Conservation (phyloP, 2,888 invertebrate genomes). For the Liodrosophila aerea region DNA sequence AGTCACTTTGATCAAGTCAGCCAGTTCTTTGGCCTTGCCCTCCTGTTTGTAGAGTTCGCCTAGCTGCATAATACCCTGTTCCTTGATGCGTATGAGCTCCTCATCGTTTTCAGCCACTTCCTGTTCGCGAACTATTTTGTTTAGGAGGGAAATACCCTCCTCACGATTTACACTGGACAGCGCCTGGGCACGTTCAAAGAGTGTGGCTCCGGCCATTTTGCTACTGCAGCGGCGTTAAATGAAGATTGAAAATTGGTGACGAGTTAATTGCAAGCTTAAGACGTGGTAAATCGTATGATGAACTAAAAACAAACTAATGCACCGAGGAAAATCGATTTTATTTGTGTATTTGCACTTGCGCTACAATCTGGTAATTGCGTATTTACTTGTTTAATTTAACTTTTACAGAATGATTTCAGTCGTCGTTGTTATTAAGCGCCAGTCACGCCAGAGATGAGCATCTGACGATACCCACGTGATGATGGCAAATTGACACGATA, state of each 20-base stretch:
- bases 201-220: constrained; percentile 93
- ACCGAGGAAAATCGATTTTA: constrained; percentile 31
- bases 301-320: constrained; percentile 27
- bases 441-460: constrained; percentile 80
- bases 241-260: constrained; percentile 30
- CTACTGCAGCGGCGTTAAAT: constrained; percentile 55
- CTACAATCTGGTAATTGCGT: constrained; percentile 45
- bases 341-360: constrained; percentile 25
- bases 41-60: constrained; percentile 96
- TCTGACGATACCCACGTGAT: constrained; percentile 33
- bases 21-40: constrained; percentile 95
- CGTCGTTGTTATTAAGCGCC: constrained; percentile 78
- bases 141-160: constrained; percentile 88
- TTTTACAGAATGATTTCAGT: constrained; percentile 57
- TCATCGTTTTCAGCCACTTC: constrained; percentile 92
- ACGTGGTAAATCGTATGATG: constrained; percentile 18
- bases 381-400: constrained; percentile 52
- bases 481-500: constrained; percentile 13
- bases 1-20: constrained; percentile 96
- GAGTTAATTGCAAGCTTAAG: constrained; percentile 18
- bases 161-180: constrained; percentile 89
- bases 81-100: constrained; percentile 94
- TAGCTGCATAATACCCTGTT: constrained; percentile 95
- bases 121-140: constrained; percentile 90
- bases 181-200: constrained; percentile 92